phyloP scores from a whole-genome alignment of 2,113 vertebrate species.

The Cervus canadensis region DNA sequence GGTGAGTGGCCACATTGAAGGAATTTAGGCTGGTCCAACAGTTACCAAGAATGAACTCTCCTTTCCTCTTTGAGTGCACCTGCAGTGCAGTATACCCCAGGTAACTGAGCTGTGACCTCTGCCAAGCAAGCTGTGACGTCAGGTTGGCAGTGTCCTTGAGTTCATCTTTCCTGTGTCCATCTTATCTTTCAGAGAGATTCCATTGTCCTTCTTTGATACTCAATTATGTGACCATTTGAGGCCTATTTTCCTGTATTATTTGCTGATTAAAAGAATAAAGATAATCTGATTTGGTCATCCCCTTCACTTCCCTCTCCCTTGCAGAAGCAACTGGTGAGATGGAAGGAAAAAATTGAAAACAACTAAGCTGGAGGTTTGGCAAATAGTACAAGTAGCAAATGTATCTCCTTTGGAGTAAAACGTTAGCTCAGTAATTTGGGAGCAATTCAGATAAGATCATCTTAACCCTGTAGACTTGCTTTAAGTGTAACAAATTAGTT shows the following conservation, averaged over 20 bases:
- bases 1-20: neutral
- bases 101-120: neutral
- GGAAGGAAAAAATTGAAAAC: neutral
- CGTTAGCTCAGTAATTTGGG: neutral
- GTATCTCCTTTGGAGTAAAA: neutral
- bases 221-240: neutral
- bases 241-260: neutral
- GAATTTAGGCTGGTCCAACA: neutral
- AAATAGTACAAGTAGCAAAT: neutral
- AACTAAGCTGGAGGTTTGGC: neutral
- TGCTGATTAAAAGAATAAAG: constrained; percentile 15
- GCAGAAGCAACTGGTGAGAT: neutral
- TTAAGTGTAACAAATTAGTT: neutral
- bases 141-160: neutral
- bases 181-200: neutral
- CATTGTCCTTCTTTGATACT: neutral
- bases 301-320: neutral
- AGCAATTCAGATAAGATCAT: neutral
- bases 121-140: neutral
- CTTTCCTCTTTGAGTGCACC: neutral
- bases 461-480: neutral
- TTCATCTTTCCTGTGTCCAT: neutral
- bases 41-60: neutral
- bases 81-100: neutral
- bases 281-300: neutral